phyloP scores from a whole-genome alignment of 2,113 vertebrate species.

The Aptenodytes forsteri region DNA sequence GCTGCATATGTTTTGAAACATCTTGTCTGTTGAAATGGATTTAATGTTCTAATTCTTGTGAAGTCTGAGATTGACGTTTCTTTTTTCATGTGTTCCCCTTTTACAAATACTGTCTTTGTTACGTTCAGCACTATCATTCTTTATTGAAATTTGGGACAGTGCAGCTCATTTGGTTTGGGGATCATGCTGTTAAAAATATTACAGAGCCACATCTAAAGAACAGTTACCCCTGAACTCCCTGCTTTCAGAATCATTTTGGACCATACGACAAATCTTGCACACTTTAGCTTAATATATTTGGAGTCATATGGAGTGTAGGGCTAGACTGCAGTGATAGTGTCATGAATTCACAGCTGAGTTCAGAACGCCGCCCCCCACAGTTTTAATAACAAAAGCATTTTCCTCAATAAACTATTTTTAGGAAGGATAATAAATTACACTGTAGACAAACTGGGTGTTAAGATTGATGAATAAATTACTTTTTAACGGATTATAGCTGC shows the following conservation, averaged over 20 bases:
- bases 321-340: background rate
- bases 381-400: background rate
- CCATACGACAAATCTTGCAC: background rate
- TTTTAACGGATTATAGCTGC: background rate
- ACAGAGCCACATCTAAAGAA: background rate
- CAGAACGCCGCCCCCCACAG: too few species aligned
- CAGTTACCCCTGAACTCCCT: background rate
- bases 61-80: background rate
- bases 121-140: background rate
- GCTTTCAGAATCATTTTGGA: background rate
- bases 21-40: background rate
- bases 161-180: background rate
- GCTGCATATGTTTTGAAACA: background rate
- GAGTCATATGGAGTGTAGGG: background rate
- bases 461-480: background rate
- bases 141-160: background rate
- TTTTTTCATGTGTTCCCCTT: background rate
- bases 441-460: background rate
- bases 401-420: background rate
- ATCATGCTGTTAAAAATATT: slow-evolving; percentile 31
- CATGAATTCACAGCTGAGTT: background rate
- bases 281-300: background rate
- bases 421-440: background rate
- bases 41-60: background rate
- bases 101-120: background rate